Evolutionary conservation across 23 tunicate species (phyloP).

Genomic region (Halocynthia roretzi): DNA sequence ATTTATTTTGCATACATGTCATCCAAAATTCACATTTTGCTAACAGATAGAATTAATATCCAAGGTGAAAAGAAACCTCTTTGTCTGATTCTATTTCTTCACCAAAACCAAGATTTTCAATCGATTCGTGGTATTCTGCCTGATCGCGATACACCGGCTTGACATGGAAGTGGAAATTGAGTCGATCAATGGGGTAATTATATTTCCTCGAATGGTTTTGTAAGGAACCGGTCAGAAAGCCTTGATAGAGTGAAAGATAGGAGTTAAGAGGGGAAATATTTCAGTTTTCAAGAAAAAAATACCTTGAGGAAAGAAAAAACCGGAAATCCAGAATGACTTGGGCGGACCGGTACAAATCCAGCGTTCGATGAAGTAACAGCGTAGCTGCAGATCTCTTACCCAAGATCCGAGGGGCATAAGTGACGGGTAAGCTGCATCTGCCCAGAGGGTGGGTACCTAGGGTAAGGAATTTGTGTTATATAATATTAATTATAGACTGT

Average conservation of each 20-base stretch:
- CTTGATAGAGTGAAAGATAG: constrained; percentile 19
- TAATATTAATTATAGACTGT: no score
- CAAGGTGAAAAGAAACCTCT: constrained; percentile 16
- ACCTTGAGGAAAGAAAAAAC: constrained; percentile 99
- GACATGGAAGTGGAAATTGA: constrained; percentile 88
- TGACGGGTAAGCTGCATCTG: constrained; percentile 86
- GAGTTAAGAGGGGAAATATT: no score
- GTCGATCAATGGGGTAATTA: constrained; percentile 93
- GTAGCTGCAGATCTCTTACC: constrained; percentile 82
- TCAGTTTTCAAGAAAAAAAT: not conserved
- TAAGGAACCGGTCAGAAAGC: constrained; percentile 91
- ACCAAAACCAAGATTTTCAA: constrained; percentile 55
- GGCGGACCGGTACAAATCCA: constrained; percentile 80
- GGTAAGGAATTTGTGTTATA: not conserved
- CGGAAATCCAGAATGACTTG: constrained; percentile 91
- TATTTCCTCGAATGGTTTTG: constrained; percentile 93
- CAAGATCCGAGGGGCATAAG: constrained; percentile 89
- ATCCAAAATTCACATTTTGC: not conserved
- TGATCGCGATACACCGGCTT: constrained; percentile 79
- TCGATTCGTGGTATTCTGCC: constrained; percentile 77
- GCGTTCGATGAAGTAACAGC: constrained; percentile 74
- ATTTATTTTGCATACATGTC: not conserved
- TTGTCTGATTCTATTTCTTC: constrained; percentile 71
- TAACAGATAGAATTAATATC: not conserved
- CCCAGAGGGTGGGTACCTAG: constrained; percentile 87